Conservation (phyloP, 2,888 invertebrate species). For the Magallana nippona region DNA sequence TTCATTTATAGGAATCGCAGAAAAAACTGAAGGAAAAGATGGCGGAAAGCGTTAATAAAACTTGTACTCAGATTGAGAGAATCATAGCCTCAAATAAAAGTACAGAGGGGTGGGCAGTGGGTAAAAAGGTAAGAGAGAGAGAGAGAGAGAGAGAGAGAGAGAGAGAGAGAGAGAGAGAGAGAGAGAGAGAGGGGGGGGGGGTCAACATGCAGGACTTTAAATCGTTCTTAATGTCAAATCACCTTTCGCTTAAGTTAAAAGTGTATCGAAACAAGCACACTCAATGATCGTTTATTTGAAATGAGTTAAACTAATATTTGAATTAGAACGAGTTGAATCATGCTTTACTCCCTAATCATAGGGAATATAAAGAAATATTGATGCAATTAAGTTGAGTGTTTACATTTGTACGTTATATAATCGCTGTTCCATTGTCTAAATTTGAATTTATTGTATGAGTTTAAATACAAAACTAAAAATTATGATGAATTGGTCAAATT, state of each 20-base stretch:
- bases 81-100: neutral
- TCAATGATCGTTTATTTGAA: neutral
- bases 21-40: neutral
- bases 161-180: slow-evolving; percentile 29
- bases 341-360: no score
- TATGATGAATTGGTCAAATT: no score
- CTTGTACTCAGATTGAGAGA: neutral
- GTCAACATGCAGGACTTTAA: no score
- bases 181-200: slow-evolving; percentile 18
- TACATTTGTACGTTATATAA: neutral
- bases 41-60: neutral
- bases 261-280: no score
- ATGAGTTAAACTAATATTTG: no score
- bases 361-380: no score
- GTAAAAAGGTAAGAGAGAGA: slow-evolving; percentile 21
- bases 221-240: no score
- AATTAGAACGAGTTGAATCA: no score
- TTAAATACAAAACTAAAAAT: no score
- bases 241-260: no score
- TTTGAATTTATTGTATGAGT: no score
- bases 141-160: slow-evolving; percentile 4
- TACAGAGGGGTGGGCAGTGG: neutral
- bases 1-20: neutral
- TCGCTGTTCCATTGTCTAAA: no score
- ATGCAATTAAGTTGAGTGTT: neutral